phyloP scores from a whole-genome alignment of 1,140 invertebrate genomes.

The Dreissena rostriformis region DNA sequence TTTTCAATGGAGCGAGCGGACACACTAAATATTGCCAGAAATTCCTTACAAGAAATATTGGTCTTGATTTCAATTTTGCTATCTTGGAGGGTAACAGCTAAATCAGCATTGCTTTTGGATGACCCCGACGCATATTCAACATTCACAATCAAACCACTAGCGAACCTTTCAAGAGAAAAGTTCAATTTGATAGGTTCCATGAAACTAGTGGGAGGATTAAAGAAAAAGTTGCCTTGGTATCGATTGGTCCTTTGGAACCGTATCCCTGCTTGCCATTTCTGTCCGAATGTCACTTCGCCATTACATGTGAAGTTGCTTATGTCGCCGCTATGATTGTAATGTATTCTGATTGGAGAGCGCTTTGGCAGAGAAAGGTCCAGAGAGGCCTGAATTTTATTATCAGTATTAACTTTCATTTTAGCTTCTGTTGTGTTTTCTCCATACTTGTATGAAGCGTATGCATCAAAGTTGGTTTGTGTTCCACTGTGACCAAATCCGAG shows the following conservation, averaged over 20 bases:
- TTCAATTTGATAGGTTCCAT: not conserved
- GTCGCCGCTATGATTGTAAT: not conserved
- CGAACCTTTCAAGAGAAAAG: not conserved
- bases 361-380: not conserved
- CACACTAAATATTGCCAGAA: too few species aligned
- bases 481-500: conserved; percentile 19
- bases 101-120: too few species aligned
- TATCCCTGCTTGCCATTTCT: conserved; percentile 25
- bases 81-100: too few species aligned
- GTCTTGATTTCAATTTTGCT: too few species aligned
- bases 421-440: conserved; percentile 16
- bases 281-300: not conserved
- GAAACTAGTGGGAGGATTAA: not conserved
- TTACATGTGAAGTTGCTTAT: not conserved
- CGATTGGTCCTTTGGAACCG: not conserved
- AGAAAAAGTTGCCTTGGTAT: not conserved
- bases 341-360: not conserved
- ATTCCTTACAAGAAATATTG: too few species aligned
- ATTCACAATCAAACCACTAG: too few species aligned
- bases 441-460: conserved; percentile 4
- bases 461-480: not conserved
- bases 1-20: too few species aligned
- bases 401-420: conserved; percentile 13
- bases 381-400: not conserved
- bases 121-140: too few species aligned